Percentiles rank a stretch among this genome's conserved stretches.
phyloP scores from a whole-genome alignment of 2,888 invertebrate species.

The Diploptera punctata region DNA sequence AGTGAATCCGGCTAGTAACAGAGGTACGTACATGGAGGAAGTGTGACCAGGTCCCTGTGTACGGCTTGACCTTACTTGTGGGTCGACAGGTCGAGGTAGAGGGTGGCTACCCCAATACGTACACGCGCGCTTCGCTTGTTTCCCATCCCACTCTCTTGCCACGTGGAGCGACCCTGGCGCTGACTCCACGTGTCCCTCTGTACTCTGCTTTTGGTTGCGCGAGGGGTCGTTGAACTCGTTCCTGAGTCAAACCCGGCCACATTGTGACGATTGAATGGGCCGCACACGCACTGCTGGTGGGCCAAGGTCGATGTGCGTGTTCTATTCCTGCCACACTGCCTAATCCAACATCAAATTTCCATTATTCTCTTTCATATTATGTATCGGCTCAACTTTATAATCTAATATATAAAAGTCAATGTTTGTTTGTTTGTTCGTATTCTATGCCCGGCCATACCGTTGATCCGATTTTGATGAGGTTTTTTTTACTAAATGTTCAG shows the following conservation, averaged over 20 bases:
- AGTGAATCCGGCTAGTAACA: neutral
- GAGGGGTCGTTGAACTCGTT: conserved; percentile 34
- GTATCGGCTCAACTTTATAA: no score
- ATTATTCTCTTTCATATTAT: no score
- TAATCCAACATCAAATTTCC: conserved; percentile 18
- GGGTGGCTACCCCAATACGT: conserved; percentile 4
- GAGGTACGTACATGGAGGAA: neutral
- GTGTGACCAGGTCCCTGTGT: conserved; percentile 1
- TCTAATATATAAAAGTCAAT: no score
- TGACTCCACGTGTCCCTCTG: conserved; percentile 24
- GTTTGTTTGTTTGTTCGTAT: no score
- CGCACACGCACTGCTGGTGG: conserved; percentile 30
- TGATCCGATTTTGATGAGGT: no score
- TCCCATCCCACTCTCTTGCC: conserved; percentile 17
- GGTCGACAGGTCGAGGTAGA: neutral
- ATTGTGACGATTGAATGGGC: conserved; percentile 30
- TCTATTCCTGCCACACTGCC: neutral
- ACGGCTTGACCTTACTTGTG: conserved; percentile 8
- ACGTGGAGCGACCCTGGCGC: conserved; percentile 22
- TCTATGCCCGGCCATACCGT: no score
- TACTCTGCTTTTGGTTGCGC: conserved; percentile 21
- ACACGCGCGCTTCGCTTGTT: neutral
- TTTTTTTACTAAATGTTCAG: no score
- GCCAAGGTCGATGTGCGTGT: conserved; percentile 28
- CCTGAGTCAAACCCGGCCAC: conserved; percentile 37